These are phyloP conservation scores for Helicoverpa assulta DNA, from an alignment of 2,888 invertebrate species.

Conservation along the genomic window DNA sequence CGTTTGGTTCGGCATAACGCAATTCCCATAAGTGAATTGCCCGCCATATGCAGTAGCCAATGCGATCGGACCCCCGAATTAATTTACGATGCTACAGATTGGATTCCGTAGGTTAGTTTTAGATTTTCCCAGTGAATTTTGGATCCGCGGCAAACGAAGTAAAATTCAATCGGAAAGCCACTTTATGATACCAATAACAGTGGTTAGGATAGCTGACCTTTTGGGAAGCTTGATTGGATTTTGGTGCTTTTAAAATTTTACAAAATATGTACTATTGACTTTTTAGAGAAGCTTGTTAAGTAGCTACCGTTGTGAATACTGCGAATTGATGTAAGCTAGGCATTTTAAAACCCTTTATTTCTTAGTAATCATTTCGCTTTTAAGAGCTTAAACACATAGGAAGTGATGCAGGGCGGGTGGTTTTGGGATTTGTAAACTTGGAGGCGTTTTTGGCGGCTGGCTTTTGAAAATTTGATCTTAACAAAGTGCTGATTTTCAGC, in stretches of 20 bases:
- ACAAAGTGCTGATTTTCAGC: too few relatives aligned
- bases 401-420: too few relatives aligned
- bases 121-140: constrained; percentile 15
- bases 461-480: too few relatives aligned
- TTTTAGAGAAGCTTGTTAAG: neutral
- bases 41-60: constrained; percentile 16
- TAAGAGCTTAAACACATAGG: too few relatives aligned
- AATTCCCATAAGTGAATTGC: constrained; percentile 20
- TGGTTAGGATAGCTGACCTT: neutral
- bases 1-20: constrained; percentile 1
- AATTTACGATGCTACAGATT: constrained; percentile 46
- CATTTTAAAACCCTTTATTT: too few relatives aligned
- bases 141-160: constrained; percentile 10
- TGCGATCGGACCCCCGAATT: constrained; percentile 19
- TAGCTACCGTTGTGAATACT: neutral
- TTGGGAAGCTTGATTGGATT: neutral
- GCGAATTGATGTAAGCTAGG: too few relatives aligned
- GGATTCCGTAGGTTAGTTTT: constrained; percentile 29
- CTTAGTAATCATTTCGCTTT: too few relatives aligned
- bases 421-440: too few relatives aligned
- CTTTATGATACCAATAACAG: constrained; percentile 9
- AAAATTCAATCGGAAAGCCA: constrained; percentile 24
- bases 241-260: neutral
- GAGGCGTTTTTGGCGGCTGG: too few relatives aligned
- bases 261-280: neutral